Evolutionary conservation across 2,797 vertebrate genomes (phyloP).

Genomic region (Orestias chungarensis): DNA sequence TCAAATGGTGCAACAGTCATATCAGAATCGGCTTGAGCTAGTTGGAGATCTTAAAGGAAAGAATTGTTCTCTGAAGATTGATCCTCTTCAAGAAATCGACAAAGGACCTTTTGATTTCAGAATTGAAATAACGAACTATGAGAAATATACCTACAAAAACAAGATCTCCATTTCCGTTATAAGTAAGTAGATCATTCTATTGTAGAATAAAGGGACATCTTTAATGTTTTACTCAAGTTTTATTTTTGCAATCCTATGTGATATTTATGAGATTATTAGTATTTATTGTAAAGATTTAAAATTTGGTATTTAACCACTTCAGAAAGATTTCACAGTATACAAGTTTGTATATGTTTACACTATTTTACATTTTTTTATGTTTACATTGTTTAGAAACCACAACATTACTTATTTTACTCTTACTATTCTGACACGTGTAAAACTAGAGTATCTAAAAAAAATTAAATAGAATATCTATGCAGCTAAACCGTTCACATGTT

Average conservation of each 20-base stretch:
- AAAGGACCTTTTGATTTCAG: constrained; percentile 64
- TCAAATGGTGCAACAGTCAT: constrained; percentile 25
- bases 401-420: too few species aligned
- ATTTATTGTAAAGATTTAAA: background rate
- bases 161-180: constrained; percentile 53
- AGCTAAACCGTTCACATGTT: background rate
- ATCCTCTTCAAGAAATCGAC: constrained; percentile 56
- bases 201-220: background rate
- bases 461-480: background rate
- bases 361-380: background rate
- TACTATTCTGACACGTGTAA: too few species aligned
- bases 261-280: background rate
- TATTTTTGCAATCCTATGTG: background rate
- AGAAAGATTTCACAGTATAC: background rate
- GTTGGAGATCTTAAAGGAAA: constrained; percentile 60
- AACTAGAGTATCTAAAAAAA: background rate
- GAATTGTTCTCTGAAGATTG: constrained; percentile 74
- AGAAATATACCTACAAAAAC: constrained; percentile 40
- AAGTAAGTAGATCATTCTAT: constrained; percentile 57
- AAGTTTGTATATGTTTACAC: background rate
- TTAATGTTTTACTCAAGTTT: background rate
- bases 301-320: background rate
- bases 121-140: constrained; percentile 59
- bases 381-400: background rate
- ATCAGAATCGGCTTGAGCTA: constrained; percentile 48